Conservation (phyloP, 2,113 vertebrate species). For the Eurystomus gularis region DNA sequence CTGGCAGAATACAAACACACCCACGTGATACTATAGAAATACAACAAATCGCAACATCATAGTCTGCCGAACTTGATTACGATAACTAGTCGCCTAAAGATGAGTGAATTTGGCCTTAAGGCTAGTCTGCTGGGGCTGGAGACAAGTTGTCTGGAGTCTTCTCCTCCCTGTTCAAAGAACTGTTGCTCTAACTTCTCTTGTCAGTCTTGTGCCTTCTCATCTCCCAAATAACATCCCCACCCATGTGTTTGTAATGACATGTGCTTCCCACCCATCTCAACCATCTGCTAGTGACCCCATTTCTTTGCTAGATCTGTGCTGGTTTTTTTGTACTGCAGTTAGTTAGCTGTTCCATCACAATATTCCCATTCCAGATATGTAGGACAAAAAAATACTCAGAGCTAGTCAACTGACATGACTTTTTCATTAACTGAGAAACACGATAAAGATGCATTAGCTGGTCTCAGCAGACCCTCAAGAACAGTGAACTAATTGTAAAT, state of each 20-base stretch:
- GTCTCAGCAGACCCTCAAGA: neutral
- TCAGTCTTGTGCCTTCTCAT: conserved; percentile 6
- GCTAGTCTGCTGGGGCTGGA: conserved; percentile 49
- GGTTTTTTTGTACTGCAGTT: neutral
- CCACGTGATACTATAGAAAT: neutral
- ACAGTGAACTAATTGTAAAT: neutral
- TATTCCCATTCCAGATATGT: neutral
- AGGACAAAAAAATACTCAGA: neutral
- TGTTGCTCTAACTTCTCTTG: conserved; percentile 1
- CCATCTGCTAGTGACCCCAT: neutral
- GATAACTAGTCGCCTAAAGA: conserved; percentile 35
- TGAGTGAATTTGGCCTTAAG: conserved; percentile 56
- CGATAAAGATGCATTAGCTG: neutral
- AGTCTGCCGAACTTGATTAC: conserved; percentile 29
- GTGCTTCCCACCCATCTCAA: neutral
- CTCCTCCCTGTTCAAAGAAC: conserved; percentile 40
- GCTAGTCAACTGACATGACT: neutral
- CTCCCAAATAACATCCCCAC: conserved; percentile 7
- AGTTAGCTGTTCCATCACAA: neutral
- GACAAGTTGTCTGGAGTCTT: conserved; percentile 63
- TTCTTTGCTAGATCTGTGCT: neutral
- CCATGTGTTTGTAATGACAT: neutral
- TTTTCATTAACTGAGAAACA: neutral
- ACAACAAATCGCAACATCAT: neutral
- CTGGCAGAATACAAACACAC: neutral